These are phyloP conservation scores for Rana temporaria DNA, from an alignment of 2,113 vertebrate genomes.

Conservation along the genomic window DNA sequence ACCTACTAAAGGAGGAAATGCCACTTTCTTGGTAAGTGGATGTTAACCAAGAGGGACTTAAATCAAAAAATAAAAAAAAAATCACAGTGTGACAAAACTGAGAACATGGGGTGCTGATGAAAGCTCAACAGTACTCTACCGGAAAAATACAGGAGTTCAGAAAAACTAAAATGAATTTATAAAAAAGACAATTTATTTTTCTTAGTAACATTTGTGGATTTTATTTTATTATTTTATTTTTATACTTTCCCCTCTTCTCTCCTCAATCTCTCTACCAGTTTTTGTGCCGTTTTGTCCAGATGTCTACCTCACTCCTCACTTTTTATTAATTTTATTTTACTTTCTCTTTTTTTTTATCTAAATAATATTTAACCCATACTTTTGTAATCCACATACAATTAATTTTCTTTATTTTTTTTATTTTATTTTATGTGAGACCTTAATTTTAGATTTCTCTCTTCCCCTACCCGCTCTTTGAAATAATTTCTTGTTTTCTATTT, in stretches of 20 bases:
- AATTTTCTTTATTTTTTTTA: slow-evolving; percentile 1
- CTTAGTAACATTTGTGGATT: slow-evolving; percentile 97
- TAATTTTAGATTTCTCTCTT: slow-evolving; percentile 62
- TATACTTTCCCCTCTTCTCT: slow-evolving; percentile 67
- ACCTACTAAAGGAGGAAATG: slow-evolving; percentile 99
- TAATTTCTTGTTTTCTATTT: slow-evolving; percentile 58
- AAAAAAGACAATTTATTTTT: slow-evolving; percentile 85
- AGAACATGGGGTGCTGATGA: slow-evolving; percentile 93
- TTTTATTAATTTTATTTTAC: slow-evolving; percentile 57
- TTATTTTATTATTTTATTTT: slow-evolving; percentile 73
- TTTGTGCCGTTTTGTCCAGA: slow-evolving; percentile 87
- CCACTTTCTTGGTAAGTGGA: slow-evolving; percentile 99
- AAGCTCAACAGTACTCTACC: slow-evolving; percentile 94
- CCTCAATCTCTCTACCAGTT: slow-evolving; percentile 72
- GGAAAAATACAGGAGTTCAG: slow-evolving; percentile 81
- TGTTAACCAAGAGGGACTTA: slow-evolving; percentile 99
- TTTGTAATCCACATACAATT: slow-evolving; percentile 42
- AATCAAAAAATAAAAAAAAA: slow-evolving; percentile 84
- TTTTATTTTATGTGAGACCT: slow-evolving; percentile 47
- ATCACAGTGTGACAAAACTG: slow-evolving; percentile 82
- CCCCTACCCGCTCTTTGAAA: slow-evolving; percentile 61
- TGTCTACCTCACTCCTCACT: slow-evolving; percentile 61
- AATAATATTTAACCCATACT: slow-evolving; percentile 56
- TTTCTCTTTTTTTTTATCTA: slow-evolving; percentile 39
- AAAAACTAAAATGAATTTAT: slow-evolving; percentile 77